Conservation (phyloP, 2,113 vertebrate genomes). For the Chaetodon trifascialis region DNA sequence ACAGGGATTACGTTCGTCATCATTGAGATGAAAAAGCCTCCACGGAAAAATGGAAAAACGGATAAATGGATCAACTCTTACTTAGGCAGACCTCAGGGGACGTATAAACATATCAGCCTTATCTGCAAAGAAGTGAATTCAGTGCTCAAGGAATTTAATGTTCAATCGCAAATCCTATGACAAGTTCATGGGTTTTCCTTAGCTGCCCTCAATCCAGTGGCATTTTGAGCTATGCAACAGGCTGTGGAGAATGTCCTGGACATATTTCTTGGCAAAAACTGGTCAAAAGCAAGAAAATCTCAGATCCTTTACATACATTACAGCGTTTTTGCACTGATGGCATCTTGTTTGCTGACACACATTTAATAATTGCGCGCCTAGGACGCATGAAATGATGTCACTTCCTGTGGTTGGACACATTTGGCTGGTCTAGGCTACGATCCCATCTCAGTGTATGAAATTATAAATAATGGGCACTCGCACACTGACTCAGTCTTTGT, state of each 20-base stretch:
- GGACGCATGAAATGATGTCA: not conserved
- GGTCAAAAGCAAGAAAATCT: not conserved
- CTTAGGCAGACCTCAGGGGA: too few species aligned
- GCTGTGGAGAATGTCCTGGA: not conserved
- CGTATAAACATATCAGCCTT: too few species aligned
- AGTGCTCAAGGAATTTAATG: too few species aligned
- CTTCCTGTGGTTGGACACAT: not conserved
- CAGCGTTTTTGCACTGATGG: not conserved
- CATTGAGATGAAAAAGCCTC: too few species aligned
- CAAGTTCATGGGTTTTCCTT: too few species aligned
- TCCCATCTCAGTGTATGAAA: conserved; percentile 18
- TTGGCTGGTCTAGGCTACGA: not conserved
- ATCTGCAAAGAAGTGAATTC: too few species aligned
- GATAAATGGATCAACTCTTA: too few species aligned
- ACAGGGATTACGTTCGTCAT: too few species aligned
- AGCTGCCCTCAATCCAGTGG: too few species aligned
- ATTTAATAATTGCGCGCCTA: not conserved
- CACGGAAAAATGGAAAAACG: too few species aligned
- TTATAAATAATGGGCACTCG: conserved; percentile 36
- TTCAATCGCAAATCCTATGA: too few species aligned
- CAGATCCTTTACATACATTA: not conserved
- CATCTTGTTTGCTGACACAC: not conserved
- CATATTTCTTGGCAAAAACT: not conserved
- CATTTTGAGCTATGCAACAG: too few species aligned
- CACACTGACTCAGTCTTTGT: conserved; percentile 13